Evolutionary conservation across 1,140 invertebrate species (phyloP), one percentile per base, ranked within the genome.

Genomic region (Vanessa atalanta): DNA sequence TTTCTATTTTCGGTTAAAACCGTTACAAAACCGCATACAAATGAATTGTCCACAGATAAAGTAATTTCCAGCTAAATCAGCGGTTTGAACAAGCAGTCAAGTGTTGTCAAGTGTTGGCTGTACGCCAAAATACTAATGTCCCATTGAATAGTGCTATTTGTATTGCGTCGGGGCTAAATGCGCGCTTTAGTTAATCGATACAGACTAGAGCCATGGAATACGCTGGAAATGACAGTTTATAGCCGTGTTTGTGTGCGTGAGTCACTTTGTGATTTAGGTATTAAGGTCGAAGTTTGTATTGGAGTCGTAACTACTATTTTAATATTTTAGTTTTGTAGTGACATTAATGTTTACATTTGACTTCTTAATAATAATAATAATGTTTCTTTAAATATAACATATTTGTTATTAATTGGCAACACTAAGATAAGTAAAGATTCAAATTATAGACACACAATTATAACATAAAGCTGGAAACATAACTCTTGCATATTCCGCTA

Each of bases 91-190:
- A 79, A 82, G 81, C 72, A 83, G 77, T 86, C 83, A 85, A 81
- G 76, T 78, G 70, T 77, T 83, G 84, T 85, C 85, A 85, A 73
- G 50, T 31, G 76, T 71, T 92, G 90, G 92, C 84, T 47, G 6
- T 12, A 31, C 70, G 85, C 88, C 91, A 92, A 93, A 87, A 84
- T 88, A 88, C 88, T 93, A 92, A 93, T 91, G 91, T 89, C 80
- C 89, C 91, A 93, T 93, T 93, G 89, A 93, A 93, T 88, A 88
- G 83, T 85, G 89, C 89, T 93, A 93, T 86, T 86, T 86, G 83
- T 86, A 86, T 61, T 61, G 81, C 70, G 70, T 65, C 64, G 70
- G 26, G 57, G 61, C 63, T 72, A 53, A 72, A 70, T 61, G 57
- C 57, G 13, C 13, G 57, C 57, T 61, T 61, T 61, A 23, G 57